phyloP scores from a whole-genome alignment of 2,888 invertebrate species.

The Rotaria macrura region DNA sequence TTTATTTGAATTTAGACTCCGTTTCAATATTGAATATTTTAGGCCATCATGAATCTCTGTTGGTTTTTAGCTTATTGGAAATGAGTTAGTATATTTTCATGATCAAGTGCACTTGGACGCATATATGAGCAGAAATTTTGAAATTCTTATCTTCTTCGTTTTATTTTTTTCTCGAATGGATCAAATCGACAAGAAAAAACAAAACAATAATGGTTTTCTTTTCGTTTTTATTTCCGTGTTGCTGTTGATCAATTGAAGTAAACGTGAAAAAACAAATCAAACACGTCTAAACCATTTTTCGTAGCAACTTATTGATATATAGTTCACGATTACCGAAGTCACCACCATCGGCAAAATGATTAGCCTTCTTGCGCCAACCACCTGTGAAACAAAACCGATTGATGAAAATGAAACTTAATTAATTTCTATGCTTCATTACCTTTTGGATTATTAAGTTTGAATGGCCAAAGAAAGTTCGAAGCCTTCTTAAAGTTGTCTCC shows the following conservation, averaged over 20 bases:
- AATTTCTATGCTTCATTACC: conserved; percentile 46
- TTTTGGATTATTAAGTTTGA: conserved; percentile 94
- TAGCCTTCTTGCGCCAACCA: conserved; percentile 98
- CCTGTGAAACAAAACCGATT: conserved; percentile 48
- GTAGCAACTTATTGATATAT: conserved; percentile 84
- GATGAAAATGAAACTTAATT: background rate
- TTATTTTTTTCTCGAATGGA: background rate
- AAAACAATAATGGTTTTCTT: background rate
- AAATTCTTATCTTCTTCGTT: background rate
- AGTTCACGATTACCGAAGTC: conserved; percentile 98
- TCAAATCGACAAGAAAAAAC: conserved; percentile 1
- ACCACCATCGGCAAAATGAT: conserved; percentile 97
- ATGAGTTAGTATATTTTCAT: too few relatives aligned
- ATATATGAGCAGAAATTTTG: background rate
- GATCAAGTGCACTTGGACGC: background rate
- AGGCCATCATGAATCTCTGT: too few relatives aligned
- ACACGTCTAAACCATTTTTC: conserved; percentile 75
- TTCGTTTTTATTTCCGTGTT: background rate
- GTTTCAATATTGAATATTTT: too few relatives aligned
- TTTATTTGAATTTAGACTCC: too few relatives aligned
- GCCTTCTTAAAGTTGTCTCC: conserved; percentile 78
- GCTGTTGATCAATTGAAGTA: background rate
- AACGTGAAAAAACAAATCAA: background rate
- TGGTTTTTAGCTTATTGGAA: too few relatives aligned
- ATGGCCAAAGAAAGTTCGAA: conserved; percentile 97